Evolutionary conservation across 2,797 vertebrate genomes (phyloP).

Genomic region (Eidolon dupreanum): DNA sequence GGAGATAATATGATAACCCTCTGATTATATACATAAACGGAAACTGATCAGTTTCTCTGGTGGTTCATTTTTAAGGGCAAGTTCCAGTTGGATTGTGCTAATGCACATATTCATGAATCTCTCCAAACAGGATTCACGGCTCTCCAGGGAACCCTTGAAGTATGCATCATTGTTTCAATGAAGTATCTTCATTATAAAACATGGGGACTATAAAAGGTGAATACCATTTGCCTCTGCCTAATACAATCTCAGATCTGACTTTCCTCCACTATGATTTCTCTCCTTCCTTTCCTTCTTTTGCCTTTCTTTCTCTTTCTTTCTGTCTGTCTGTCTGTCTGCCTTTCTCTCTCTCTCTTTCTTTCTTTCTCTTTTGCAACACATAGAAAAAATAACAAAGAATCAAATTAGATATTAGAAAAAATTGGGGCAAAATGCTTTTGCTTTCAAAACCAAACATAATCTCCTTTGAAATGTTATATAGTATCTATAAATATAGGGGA

Average conservation of each 20-base stretch:
- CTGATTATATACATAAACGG: conserved; percentile 89
- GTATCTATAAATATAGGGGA: not conserved
- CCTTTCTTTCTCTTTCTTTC: too few species aligned
- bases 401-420: conserved; percentile 74
- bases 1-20: conserved; percentile 88
- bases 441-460: conserved; percentile 77
- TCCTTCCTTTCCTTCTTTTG: not conserved
- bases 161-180: conserved; percentile 91
- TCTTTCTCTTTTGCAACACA: conserved; percentile 43
- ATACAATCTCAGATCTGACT: conserved; percentile 84
- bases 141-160: conserved; percentile 89
- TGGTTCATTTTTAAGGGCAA: conserved; percentile 87
- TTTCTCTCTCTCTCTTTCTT: not conserved
- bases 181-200: conserved; percentile 91
- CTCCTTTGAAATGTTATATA: conserved; percentile 65
- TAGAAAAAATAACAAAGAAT: conserved; percentile 74
- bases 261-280: conserved; percentile 74
- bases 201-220: conserved; percentile 88
- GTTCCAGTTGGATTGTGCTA: conserved; percentile 89
- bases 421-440: conserved; percentile 56
- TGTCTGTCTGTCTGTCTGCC: too few species aligned
- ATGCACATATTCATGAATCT: conserved; percentile 91
- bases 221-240: conserved; percentile 85
- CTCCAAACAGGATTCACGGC: conserved; percentile 89
- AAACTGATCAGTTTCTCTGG: conserved; percentile 87